Conservation (phyloP, 1,140 invertebrate genomes). For the Eciton burchellii region DNA sequence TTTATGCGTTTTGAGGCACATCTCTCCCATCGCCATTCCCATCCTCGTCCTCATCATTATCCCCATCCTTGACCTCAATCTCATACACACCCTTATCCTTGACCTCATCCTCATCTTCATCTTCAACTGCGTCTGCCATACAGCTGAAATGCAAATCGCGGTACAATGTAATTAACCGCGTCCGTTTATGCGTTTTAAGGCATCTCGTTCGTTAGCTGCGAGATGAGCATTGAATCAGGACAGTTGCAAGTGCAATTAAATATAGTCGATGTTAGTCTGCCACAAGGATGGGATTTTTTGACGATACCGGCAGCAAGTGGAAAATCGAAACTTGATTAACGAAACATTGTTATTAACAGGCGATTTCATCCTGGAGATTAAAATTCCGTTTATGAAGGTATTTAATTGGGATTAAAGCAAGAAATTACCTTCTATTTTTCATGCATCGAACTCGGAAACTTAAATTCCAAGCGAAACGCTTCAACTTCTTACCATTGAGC, state of each 20-base stretch:
- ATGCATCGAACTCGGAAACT: neutral
- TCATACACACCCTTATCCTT: too few species aligned
- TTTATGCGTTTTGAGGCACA: conserved; percentile 48
- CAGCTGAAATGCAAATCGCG: conserved; percentile 39
- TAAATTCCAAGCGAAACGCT: conserved; percentile 4
- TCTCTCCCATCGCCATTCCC: too few species aligned
- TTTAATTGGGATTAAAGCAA: neutral
- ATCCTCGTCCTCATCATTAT: too few species aligned
- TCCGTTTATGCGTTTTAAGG: conserved; percentile 44
- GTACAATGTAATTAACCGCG: conserved; percentile 11
- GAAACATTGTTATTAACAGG: neutral
- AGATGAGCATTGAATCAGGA: neutral
- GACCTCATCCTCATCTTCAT: too few species aligned
- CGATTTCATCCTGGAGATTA: conserved; percentile 10
- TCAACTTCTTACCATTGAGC: neutral
- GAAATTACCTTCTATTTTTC: conserved; percentile 11
- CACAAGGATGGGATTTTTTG: neutral
- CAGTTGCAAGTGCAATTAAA: conserved; percentile 10
- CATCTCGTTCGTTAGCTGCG: neutral
- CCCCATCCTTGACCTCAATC: too few species aligned
- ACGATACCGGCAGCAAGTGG: neutral
- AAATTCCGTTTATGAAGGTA: neutral
- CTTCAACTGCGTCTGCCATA: too few species aligned
- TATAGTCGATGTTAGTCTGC: neutral
- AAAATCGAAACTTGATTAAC: conserved; percentile 15